phyloP scores from a whole-genome alignment of 2,888 invertebrate species.

The Clanis bilineata region DNA sequence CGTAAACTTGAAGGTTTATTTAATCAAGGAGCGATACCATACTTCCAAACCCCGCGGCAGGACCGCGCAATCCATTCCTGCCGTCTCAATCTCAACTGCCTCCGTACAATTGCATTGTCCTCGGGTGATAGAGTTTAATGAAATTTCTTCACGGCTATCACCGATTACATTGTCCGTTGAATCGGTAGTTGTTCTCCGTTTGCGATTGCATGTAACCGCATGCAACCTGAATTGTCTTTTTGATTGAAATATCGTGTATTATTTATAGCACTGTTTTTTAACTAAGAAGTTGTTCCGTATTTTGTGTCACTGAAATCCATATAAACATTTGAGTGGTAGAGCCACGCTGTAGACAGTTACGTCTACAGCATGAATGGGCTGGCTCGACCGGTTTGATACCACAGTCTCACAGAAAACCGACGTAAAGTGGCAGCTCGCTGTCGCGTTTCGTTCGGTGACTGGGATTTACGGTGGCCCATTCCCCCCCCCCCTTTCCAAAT shows the following conservation, averaged over 20 bases:
- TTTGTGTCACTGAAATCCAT: too few relatives aligned
- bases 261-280: not conserved
- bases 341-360: too few relatives aligned
- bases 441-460: too few relatives aligned
- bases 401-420: too few relatives aligned
- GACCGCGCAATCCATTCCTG: slow-evolving; percentile 56
- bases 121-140: slow-evolving; percentile 72
- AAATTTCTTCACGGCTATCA: slow-evolving; percentile 67
- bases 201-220: slow-evolving; percentile 29
- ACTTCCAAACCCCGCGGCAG: slow-evolving; percentile 44
- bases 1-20: slow-evolving; percentile 74
- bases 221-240: slow-evolving; percentile 10
- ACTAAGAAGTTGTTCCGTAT: too few relatives aligned
- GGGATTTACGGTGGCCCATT: too few relatives aligned
- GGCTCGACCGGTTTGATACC: too few relatives aligned
- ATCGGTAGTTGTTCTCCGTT: slow-evolving; percentile 61
- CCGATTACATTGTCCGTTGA: slow-evolving; percentile 45
- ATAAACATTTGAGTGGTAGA: too few relatives aligned
- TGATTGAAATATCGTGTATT: not conserved
- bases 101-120: slow-evolving; percentile 72
- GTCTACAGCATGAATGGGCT: too few relatives aligned
- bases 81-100: slow-evolving; percentile 75
- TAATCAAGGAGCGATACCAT: slow-evolving; percentile 72
- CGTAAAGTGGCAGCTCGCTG: too few relatives aligned
- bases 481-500: too few relatives aligned